Conservation (phyloP, 2,113 vertebrate genomes). For the Mobula hypostoma region DNA sequence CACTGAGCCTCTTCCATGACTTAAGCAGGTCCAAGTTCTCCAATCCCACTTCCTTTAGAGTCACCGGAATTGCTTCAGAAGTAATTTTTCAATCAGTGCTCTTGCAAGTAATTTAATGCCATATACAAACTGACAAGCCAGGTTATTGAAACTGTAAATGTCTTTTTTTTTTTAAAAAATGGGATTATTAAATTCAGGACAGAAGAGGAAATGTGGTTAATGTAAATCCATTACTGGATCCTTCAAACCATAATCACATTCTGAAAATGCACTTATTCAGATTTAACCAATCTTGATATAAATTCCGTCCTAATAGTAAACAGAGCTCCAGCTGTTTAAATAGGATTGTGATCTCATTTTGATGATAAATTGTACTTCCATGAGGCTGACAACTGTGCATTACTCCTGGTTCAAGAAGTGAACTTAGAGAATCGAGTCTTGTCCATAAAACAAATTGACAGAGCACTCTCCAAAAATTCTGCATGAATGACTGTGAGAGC, state of each 20-base stretch:
- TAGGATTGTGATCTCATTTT: background rate
- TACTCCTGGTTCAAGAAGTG: background rate
- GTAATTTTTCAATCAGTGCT: background rate
- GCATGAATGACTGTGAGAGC: too few species aligned
- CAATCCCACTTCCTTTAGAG: background rate
- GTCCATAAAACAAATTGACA: background rate
- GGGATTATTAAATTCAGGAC: background rate
- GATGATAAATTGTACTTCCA: constrained; percentile 13
- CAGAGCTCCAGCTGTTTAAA: background rate
- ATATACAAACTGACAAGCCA: background rate
- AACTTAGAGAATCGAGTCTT: background rate
- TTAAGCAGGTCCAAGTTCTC: background rate
- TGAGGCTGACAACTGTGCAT: background rate
- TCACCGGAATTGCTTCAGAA: background rate
- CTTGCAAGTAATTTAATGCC: background rate
- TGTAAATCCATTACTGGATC: background rate
- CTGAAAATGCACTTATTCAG: constrained; percentile 25
- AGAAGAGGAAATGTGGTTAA: background rate
- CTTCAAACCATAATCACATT: background rate
- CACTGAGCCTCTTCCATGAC: background rate
- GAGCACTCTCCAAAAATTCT: background rate
- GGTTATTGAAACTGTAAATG: background rate
- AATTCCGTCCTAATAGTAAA: background rate
- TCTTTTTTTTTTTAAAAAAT: background rate
- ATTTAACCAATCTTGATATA: constrained; percentile 8